Evolutionary conservation across 2,797 vertebrate species (phyloP), one percentile per base, ranked within the genome.

Genomic region (Phoeniculus purpureus): DNA sequence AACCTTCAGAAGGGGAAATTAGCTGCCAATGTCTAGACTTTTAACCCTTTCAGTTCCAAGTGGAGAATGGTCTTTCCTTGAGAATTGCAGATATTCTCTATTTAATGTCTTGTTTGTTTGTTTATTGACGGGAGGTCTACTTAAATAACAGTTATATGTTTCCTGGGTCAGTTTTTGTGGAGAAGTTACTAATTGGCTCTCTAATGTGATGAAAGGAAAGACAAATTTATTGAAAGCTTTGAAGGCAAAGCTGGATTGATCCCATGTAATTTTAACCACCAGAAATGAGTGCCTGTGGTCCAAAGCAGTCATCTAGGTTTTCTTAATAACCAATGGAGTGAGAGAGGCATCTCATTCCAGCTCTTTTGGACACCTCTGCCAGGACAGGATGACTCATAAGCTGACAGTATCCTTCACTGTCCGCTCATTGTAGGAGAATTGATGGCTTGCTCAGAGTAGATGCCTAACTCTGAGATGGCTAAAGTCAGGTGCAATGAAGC

Each of bases 321-420:
- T 68, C 81, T 78, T 66, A 70, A 48, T 20, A 71, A 85, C 82
- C 92, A 89, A 62, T 58, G 45, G 85, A 91, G 54, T 85, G 89
- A 89, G 73, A 74, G 34, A 85, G 3, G 31, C 67, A 58, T 85
- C 89, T 82, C 50, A 58, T 61, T 85, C 81, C 81, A 85, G 68
- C 17, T 79, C 7, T 52, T 89, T 54, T 43, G 73, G 59, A 56
- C 77, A 66, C 48, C 68, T 75, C 73, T 82, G 89, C 77, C 72
- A 89, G 81, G 73, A 66, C 29, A 71, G 68, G 54, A 52, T 91
- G 92, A 91, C 37, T 93, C 77, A 82, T 13, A 85, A 58, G 23
- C 85, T 91, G 67, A 48, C 85, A 71, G 59, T 61, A 43, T 91
- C 77, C 54, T 9, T 91, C 31, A 29, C 52, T 75, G 72, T 32